These are phyloP conservation scores for Calosoma granatense DNA, from an alignment of 1,140 invertebrate species.

Conservation along the genomic window DNA sequence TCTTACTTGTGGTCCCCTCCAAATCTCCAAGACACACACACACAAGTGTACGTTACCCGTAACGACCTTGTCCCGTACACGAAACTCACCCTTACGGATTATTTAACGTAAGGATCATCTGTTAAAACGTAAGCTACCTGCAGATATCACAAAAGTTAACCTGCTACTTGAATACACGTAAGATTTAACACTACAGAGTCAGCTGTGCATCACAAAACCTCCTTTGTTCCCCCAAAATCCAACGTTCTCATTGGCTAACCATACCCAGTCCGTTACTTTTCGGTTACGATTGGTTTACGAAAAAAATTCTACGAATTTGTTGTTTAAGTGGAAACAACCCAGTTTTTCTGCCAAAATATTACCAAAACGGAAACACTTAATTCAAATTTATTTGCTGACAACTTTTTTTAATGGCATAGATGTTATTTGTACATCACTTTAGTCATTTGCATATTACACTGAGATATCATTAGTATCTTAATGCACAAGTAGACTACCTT, in stretches of 20 bases:
- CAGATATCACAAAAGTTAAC: neutral
- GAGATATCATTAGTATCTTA: too few species aligned
- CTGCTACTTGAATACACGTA: constrained; percentile 4
- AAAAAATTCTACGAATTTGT: neutral
- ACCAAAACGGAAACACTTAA: neutral
- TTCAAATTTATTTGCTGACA: neutral
- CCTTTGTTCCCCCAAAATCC: neutral
- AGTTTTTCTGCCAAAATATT: neutral
- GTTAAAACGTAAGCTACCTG: neutral
- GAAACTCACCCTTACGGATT: neutral
- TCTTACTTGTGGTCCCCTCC: neutral
- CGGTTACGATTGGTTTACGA: neutral
- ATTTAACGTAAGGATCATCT: neutral
- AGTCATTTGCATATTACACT: neutral
- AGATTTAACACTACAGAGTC: neutral
- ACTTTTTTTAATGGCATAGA: neutral
- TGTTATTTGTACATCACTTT: neutral
- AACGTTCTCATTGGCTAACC: neutral
- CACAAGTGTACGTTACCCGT: neutral
- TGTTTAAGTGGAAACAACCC: neutral
- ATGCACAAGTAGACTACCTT: too few species aligned
- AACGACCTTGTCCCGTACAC: neutral
- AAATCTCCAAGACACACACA: neutral
- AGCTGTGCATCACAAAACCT: neutral
- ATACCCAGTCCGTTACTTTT: neutral